phyloP scores from a whole-genome alignment of 2,113 vertebrate genomes.

The Plecturocebus donacophilus region DNA sequence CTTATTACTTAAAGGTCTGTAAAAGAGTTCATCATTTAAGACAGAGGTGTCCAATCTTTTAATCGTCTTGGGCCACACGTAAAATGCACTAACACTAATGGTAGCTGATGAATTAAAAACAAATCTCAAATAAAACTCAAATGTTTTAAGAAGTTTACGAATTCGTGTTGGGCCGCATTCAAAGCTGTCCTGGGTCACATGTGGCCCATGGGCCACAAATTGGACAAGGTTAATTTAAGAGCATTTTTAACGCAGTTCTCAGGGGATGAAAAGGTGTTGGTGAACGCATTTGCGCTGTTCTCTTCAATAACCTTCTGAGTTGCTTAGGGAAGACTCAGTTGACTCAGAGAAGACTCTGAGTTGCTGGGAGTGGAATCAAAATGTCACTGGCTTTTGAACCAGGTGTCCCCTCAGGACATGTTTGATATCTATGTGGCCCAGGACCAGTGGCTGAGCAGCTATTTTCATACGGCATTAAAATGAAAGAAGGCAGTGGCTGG shows the following conservation, averaged over 20 bases:
- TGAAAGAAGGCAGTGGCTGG: not conserved
- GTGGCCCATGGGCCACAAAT: no score
- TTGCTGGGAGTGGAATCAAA: not conserved
- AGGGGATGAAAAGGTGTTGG: not conserved
- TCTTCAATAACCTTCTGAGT: not conserved
- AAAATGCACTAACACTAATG: no score
- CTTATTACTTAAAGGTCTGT: not conserved
- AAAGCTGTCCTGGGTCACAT: no score
- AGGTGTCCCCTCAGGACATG: not conserved
- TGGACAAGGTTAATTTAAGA: not conserved
- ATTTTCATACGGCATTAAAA: not conserved
- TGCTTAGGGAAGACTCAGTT: not conserved
- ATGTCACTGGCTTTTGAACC: not conserved
- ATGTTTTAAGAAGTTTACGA: no score
- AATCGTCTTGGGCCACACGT: no score
- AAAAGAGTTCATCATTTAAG: not conserved
- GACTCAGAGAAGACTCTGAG: no score
- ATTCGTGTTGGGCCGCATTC: no score
- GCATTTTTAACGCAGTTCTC: not conserved
- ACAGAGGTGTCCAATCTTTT: not conserved
- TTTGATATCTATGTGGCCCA: not conserved
- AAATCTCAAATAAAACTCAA: no score
- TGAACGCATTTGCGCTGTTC: not conserved
- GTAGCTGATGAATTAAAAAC: no score
- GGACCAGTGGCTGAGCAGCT: not conserved